A percentile compares a stretch with the other conserved stretches of the same genome.
These are phyloP conservation scores for Leptinotarsa peninsularis DNA, from an alignment of 2,888 invertebrate genomes.

Conservation along the genomic window DNA sequence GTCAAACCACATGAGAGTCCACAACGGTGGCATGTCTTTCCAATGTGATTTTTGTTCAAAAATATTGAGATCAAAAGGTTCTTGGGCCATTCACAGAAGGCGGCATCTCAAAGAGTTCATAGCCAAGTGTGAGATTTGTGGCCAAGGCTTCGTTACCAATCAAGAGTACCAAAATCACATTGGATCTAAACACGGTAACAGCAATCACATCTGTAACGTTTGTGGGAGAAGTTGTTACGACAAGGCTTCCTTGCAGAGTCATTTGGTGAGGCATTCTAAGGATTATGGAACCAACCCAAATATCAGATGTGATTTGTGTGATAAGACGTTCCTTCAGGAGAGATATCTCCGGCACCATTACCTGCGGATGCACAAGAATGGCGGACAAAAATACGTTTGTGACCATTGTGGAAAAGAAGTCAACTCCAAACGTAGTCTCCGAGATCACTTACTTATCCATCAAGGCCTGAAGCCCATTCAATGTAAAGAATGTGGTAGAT, in stretches of 20 bases:
- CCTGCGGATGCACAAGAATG: constrained; percentile 54
- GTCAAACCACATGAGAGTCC: constrained; percentile 45
- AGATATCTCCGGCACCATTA: constrained; percentile 55
- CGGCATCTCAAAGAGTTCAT: constrained; percentile 70
- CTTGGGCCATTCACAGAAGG: constrained; percentile 67
- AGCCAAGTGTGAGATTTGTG: constrained; percentile 61
- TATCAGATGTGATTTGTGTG: constrained; percentile 58
- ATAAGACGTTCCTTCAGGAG: constrained; percentile 56
- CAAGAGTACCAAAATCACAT: constrained; percentile 56
- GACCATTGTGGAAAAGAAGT: constrained; percentile 59
- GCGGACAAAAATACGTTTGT: constrained; percentile 56
- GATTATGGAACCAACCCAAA: constrained; percentile 53
- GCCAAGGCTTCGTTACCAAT: constrained; percentile 55
- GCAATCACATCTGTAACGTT: constrained; percentile 49
- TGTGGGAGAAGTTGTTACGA: constrained; percentile 53
- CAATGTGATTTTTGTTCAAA: constrained; percentile 71
- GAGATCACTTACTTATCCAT: constrained; percentile 65
- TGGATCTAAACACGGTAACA: constrained; percentile 51
- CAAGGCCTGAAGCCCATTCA: constrained; percentile 55
- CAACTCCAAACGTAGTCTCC: constrained; percentile 53
- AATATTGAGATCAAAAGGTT: constrained; percentile 63
- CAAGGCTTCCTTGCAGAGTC: constrained; percentile 50
- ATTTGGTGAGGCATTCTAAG: constrained; percentile 49
- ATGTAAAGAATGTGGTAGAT: constrained; percentile 63
- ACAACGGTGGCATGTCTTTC: constrained; percentile 39